Evolutionary conservation across 2,113 vertebrate genomes (phyloP).

Genomic region (Pedionomus torquatus): DNA sequence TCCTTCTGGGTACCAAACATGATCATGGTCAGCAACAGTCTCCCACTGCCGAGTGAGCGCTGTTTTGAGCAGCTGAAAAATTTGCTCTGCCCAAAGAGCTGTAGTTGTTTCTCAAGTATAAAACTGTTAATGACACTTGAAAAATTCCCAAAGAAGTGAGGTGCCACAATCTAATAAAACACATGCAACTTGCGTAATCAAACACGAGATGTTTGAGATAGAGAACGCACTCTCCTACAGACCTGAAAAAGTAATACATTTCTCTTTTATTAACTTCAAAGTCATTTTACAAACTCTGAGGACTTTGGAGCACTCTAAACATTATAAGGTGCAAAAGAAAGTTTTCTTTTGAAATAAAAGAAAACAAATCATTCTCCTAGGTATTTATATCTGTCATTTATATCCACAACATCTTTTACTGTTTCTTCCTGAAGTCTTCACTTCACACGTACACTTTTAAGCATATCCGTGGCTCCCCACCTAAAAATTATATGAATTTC

Average conservation of each 20-base stretch:
- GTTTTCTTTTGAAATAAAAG: not conserved
- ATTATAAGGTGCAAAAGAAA: not conserved
- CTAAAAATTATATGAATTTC: not conserved
- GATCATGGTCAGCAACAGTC: not conserved
- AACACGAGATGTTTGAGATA: not conserved
- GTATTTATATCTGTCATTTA: not conserved
- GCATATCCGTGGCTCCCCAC: not conserved
- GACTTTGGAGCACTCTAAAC: not conserved
- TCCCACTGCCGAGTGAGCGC: not conserved
- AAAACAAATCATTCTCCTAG: not conserved
- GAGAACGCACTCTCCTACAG: not conserved
- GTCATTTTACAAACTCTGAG: accelerated
- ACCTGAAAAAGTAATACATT: not conserved
- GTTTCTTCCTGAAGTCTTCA: not conserved
- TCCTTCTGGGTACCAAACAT: not conserved
- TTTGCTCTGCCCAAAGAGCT: not conserved
- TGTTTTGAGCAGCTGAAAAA: not conserved
- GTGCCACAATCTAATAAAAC: not conserved
- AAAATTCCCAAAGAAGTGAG: not conserved
- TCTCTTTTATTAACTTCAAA: not conserved
- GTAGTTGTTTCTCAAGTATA: not conserved
- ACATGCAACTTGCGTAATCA: not conserved
- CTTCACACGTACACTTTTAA: not conserved
- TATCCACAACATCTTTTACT: not conserved
- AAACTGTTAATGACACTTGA: not conserved